Evolutionary conservation across 1,140 invertebrate genomes (phyloP).

Genomic region (Odontomachus brunneus): DNA sequence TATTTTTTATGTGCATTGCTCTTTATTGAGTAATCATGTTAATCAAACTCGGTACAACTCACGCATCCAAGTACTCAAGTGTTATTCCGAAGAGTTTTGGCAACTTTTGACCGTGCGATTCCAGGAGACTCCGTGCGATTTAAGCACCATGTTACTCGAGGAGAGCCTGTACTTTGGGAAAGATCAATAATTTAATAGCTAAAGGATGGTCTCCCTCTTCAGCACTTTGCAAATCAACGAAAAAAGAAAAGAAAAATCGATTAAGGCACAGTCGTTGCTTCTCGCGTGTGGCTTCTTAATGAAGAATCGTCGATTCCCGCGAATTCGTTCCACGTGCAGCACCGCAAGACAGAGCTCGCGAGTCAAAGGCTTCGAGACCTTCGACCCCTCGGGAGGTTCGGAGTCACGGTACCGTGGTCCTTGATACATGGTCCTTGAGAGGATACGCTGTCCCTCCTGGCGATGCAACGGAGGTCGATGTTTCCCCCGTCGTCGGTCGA

Average conservation of each 20-base stretch:
- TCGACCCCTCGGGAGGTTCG: conserved; percentile 44
- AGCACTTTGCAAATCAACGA: too few species aligned
- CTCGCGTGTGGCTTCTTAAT: conserved; percentile 24
- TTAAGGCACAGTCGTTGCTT: background rate
- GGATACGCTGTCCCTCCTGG: conserved; percentile 55
- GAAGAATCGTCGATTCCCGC: conserved; percentile 60
- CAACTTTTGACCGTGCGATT: too few species aligned
- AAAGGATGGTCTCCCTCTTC: too few species aligned
- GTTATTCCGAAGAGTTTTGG: too few species aligned
- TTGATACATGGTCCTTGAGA: conserved; percentile 59
- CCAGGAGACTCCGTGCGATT: too few species aligned
- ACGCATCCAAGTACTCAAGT: too few species aligned
- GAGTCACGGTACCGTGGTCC: conserved; percentile 49
- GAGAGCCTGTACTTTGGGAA: too few species aligned
- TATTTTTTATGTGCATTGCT: too few species aligned
- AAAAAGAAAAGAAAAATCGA: background rate
- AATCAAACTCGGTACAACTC: too few species aligned
- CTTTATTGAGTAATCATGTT: too few species aligned
- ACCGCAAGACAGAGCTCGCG: conserved; percentile 46
- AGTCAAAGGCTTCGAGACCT: conserved; percentile 58
- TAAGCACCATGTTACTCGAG: too few species aligned
- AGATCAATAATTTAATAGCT: too few species aligned
- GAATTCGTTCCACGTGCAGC: conserved; percentile 44
- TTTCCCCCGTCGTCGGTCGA: conserved; percentile 28
- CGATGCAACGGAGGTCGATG: conserved; percentile 53